phyloP scores from a whole-genome alignment of 2,797 vertebrate species.

The Eulemur coronatus region DNA sequence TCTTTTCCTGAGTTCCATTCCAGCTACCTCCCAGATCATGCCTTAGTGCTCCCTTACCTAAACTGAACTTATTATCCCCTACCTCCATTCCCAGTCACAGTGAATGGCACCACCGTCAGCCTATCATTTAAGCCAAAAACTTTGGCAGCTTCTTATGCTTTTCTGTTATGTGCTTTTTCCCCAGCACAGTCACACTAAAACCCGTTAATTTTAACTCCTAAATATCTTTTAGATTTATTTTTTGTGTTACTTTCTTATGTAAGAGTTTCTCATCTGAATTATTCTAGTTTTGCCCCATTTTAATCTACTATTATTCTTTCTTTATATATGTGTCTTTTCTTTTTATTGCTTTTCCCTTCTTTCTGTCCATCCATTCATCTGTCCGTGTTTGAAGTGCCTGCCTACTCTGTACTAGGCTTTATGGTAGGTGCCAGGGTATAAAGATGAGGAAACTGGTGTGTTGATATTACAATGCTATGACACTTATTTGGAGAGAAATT shows the following conservation, averaged over 20 bases:
- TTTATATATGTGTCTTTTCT: neutral
- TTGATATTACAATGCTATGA: neutral
- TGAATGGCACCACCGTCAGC: neutral
- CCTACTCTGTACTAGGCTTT: neutral
- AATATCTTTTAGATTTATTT: conserved; percentile 15
- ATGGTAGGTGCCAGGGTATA: neutral
- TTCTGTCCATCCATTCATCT: neutral
- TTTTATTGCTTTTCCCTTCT: neutral
- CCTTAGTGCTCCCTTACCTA: neutral
- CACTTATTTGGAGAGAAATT: neutral
- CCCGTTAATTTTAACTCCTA: neutral
- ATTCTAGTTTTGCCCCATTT: neutral
- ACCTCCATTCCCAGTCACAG: neutral
- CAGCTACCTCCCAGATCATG: neutral
- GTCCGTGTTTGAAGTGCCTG: neutral
- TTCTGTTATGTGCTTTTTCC: neutral
- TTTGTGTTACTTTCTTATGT: neutral
- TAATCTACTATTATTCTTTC: neutral
- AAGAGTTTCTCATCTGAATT: neutral
- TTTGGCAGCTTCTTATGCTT: neutral
- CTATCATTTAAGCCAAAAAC: neutral
- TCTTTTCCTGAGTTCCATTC: neutral
- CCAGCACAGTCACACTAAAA: neutral
- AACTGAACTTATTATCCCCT: neutral
- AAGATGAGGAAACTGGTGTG: neutral